These are phyloP conservation scores for Vanacampus margaritifer DNA, from an alignment of 2,113 vertebrate species.

Conservation along the genomic window DNA sequence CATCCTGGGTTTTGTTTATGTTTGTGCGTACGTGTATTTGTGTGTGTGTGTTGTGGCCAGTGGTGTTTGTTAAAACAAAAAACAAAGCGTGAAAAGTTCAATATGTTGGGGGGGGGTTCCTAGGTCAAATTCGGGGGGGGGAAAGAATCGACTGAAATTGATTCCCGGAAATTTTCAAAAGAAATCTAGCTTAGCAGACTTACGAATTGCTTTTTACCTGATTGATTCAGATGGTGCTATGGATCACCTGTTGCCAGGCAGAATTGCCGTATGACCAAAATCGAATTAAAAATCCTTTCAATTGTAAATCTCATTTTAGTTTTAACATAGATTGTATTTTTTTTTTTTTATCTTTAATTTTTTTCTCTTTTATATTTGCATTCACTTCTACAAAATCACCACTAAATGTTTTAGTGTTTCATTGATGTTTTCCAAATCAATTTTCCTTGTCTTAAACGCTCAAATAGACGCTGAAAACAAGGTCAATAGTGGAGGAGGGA, in stretches of 20 bases:
- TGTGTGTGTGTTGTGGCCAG: constrained; percentile 24
- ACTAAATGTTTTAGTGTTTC: neutral
- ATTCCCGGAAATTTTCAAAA: neutral
- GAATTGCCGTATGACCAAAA: neutral
- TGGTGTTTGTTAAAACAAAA: neutral
- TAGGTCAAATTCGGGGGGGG: too few relatives aligned
- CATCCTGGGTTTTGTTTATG: constrained; percentile 11
- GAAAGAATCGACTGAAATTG: neutral
- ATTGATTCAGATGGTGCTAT: too few relatives aligned
- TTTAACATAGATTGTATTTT: neutral
- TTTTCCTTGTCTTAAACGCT: too few relatives aligned
- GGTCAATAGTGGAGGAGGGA: constrained; percentile 17
- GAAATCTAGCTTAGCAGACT: too few relatives aligned
- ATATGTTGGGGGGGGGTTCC: too few relatives aligned
- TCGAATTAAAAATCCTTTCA: neutral
- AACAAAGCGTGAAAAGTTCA: too few relatives aligned
- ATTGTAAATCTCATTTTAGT: neutral
- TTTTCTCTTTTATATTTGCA: neutral
- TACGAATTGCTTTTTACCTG: neutral
- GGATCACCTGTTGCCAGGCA: neutral
- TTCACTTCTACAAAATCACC: neutral
- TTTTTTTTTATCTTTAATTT: neutral
- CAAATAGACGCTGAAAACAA: constrained; percentile 12
- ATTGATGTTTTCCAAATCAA: neutral
- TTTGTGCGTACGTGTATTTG: constrained; percentile 13